phyloP scores from a whole-genome alignment of 2,113 vertebrate genomes.

The Vombatus ursinus region DNA sequence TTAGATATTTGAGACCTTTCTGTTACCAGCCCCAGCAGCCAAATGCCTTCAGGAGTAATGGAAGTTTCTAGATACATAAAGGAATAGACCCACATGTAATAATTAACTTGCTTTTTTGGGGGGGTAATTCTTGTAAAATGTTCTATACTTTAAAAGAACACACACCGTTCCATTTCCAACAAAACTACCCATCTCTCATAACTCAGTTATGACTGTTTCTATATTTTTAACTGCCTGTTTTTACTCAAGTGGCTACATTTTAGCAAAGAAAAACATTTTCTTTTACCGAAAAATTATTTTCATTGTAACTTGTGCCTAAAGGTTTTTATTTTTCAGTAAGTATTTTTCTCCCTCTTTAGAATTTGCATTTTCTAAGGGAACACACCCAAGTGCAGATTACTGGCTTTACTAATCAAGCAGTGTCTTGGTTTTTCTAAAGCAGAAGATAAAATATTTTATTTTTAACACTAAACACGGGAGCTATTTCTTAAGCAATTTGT shows the following conservation, averaged over 20 bases:
- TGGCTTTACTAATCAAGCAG: constrained; percentile 50
- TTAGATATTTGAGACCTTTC: constrained; percentile 75
- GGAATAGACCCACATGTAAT: constrained; percentile 18
- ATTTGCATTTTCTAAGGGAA: constrained; percentile 60
- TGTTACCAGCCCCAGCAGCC: constrained; percentile 27
- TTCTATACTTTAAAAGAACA: constrained; percentile 58
- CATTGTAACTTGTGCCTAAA: constrained; percentile 56
- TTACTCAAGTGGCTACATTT: constrained; percentile 78
- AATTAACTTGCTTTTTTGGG: constrained; percentile 57
- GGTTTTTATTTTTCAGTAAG: constrained; percentile 60
- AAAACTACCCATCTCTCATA: constrained; percentile 58
- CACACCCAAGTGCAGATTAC: constrained; percentile 6
- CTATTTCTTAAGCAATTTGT: background rate
- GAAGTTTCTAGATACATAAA: constrained; percentile 50
- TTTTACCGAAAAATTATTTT: constrained; percentile 51
- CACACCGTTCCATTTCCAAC: constrained; percentile 26
- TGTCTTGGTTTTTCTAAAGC: constrained; percentile 48
- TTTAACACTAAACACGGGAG: constrained; percentile 51
- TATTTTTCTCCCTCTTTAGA: constrained; percentile 40
- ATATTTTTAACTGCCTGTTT: constrained; percentile 51
- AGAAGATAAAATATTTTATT: constrained; percentile 43
- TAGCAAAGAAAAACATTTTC: constrained; percentile 56
- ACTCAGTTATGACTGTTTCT: constrained; percentile 41
- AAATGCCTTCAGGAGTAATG: constrained; percentile 38
- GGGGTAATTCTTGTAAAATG: constrained; percentile 36